phyloP scores from a whole-genome alignment of 2,888 invertebrate genomes.

The Podotricha telesiphe region DNA sequence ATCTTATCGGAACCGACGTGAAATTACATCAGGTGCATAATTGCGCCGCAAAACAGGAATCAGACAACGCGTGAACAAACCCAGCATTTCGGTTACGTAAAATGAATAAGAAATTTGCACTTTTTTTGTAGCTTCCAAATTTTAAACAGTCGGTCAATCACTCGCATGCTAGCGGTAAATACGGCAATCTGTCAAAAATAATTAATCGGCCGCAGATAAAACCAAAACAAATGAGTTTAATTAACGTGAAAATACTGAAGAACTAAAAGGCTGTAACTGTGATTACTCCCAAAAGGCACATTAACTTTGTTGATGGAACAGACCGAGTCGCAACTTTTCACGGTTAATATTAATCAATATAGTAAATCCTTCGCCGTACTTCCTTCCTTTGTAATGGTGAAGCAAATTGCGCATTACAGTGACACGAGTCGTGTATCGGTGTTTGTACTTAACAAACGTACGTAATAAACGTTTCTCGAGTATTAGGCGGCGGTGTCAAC shows the following conservation, averaged over 20 bases:
- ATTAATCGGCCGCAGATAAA: background rate
- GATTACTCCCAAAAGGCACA: slow-evolving; percentile 28
- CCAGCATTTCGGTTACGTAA: slow-evolving; percentile 38
- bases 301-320: slow-evolving; percentile 21
- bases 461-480: no score
- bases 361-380: slow-evolving; percentile 32
- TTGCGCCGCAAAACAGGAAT: slow-evolving; percentile 38
- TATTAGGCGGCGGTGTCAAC: slow-evolving; percentile 42
- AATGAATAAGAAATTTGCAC: slow-evolving; percentile 11
- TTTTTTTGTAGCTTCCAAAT: background rate
- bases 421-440: slow-evolving; percentile 31
- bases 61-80: slow-evolving; percentile 25
- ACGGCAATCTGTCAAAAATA: slow-evolving; percentile 6
- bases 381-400: slow-evolving; percentile 37
- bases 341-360: slow-evolving; percentile 40
- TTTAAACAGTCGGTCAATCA: slow-evolving; percentile 1
- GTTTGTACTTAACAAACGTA: slow-evolving; percentile 42
- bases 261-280: slow-evolving; percentile 2
- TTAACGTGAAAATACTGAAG: background rate
- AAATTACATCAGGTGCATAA: slow-evolving; percentile 63
- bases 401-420: slow-evolving; percentile 34
- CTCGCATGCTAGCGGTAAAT: slow-evolving; percentile 12
- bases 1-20: slow-evolving; percentile 53
- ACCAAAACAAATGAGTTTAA: slow-evolving; percentile 15
- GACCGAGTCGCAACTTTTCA: slow-evolving; percentile 5